Evolutionary conservation across 2,113 vertebrate species (phyloP).

Genomic region (Rhinolophus sinicus): DNA sequence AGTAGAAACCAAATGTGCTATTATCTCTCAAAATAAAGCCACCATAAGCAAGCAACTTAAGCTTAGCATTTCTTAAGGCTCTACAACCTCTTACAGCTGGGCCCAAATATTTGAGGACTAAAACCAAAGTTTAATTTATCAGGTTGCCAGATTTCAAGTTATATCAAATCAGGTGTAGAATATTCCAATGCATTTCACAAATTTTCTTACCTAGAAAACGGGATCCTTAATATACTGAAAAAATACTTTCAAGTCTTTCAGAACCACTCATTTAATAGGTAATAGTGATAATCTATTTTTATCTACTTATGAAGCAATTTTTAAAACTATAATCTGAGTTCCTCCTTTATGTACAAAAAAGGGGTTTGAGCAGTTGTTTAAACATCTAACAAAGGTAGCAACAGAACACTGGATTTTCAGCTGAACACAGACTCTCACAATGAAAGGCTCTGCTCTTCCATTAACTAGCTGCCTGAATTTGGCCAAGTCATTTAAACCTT

Average conservation of each 20-base stretch:
- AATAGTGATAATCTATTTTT: conserved; percentile 18
- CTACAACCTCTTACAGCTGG: not conserved
- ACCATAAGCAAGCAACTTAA: conserved; percentile 6
- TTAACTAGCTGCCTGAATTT: conserved; percentile 1
- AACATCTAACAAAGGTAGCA: not conserved
- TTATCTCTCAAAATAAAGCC: conserved; percentile 44
- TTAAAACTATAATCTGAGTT: not conserved
- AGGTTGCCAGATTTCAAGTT: not conserved
- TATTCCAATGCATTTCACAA: not conserved
- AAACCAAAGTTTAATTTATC: conserved; percentile 39
- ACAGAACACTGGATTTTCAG: not conserved
- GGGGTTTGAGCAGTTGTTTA: not conserved
- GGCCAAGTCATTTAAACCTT: not conserved
- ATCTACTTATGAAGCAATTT: not conserved
- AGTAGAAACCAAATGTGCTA: not conserved
- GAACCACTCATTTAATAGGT: not conserved
- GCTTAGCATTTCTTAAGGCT: not conserved
- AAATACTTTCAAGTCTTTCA: conserved; percentile 46
- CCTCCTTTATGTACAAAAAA: not conserved
- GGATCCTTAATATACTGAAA: conserved; percentile 15
- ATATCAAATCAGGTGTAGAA: not conserved
- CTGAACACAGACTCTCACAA: not conserved
- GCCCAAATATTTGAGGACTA: not conserved
- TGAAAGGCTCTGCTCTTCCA: not conserved
- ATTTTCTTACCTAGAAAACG: not conserved